Percentiles rank a stretch among this genome's conserved stretches.
Evolutionary conservation across 2,113 vertebrate species (phyloP).

Genomic region (Geococcyx californianus): DNA sequence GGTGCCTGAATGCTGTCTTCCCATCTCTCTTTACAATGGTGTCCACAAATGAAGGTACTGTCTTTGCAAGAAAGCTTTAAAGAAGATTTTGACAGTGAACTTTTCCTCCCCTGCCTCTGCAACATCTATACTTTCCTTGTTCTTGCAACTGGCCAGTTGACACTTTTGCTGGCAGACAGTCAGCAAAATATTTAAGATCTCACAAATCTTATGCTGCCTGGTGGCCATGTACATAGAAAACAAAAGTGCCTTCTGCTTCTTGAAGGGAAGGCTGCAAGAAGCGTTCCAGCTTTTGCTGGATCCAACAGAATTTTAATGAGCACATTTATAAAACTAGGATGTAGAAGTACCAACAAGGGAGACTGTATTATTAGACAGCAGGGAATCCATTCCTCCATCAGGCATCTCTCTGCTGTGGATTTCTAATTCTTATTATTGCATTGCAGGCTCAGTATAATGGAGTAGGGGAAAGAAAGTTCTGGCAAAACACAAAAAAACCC

Average conservation of each 20-base stretch:
- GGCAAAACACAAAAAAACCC: background rate
- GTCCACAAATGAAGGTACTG: background rate
- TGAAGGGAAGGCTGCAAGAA: background rate
- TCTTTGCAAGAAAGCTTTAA: background rate
- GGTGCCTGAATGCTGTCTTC: background rate
- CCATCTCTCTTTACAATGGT: background rate
- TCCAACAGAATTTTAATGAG: background rate
- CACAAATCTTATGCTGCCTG: background rate
- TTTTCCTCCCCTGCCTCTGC: background rate
- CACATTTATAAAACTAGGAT: background rate
- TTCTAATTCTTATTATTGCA: background rate
- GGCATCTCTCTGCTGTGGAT: background rate
- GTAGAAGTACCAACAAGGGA: background rate
- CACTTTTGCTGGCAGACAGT: background rate
- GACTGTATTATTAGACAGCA: background rate
- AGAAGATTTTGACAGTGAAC: background rate
- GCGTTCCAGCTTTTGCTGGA: background rate
- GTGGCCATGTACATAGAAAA: background rate
- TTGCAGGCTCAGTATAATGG: background rate
- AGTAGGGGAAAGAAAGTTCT: background rate
- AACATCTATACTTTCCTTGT: background rate
- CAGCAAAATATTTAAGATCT: background rate
- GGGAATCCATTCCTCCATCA: background rate
- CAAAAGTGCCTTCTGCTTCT: background rate
- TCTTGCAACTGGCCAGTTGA: background rate